Evolutionary conservation across 2,888 invertebrate genomes (phyloP).

Genomic region (Drosophila parthenogenetica): DNA sequence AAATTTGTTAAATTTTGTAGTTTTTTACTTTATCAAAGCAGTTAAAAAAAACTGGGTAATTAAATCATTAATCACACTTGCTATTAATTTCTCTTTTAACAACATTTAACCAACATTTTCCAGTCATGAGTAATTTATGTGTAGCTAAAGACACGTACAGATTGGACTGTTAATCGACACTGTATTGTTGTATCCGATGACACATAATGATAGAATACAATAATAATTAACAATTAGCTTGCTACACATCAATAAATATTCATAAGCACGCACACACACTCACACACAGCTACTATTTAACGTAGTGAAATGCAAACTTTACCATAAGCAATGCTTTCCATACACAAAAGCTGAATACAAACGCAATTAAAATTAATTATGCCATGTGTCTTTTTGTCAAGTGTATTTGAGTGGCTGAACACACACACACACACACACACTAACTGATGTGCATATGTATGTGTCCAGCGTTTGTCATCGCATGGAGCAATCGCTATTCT

Average conservation of each 20-base stretch:
- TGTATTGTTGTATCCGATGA: slow-evolving; percentile 46
- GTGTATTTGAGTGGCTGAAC: slow-evolving; percentile 47
- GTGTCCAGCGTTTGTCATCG: slow-evolving; percentile 70
- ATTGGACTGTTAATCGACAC: slow-evolving; percentile 9
- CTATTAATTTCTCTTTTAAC: not conserved
- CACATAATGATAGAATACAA: slow-evolving; percentile 61
- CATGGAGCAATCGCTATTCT: slow-evolving; percentile 33
- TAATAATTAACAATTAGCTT: slow-evolving; percentile 42
- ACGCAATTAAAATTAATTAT: slow-evolving; percentile 73
- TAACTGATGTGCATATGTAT: slow-evolving; percentile 44
- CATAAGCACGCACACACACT: slow-evolving; percentile 58
- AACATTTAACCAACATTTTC: slow-evolving; percentile 1
- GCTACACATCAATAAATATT: slow-evolving; percentile 67
- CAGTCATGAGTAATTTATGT: slow-evolving; percentile 1
- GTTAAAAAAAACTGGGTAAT: no score
- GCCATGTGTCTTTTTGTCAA: slow-evolving; percentile 61
- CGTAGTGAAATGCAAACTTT: slow-evolving; percentile 28
- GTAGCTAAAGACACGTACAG: slow-evolving; percentile 10
- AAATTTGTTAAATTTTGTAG: no score
- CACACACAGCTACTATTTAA: slow-evolving; percentile 25
- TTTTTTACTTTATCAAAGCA: no score
- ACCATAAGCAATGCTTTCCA: slow-evolving; percentile 32
- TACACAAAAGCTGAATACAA: slow-evolving; percentile 33
- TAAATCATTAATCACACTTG: no score
- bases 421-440: slow-evolving; percentile 1